These are phyloP conservation scores for Anhinga anhinga DNA, from an alignment of 2,113 vertebrate species.

Conservation along the genomic window DNA sequence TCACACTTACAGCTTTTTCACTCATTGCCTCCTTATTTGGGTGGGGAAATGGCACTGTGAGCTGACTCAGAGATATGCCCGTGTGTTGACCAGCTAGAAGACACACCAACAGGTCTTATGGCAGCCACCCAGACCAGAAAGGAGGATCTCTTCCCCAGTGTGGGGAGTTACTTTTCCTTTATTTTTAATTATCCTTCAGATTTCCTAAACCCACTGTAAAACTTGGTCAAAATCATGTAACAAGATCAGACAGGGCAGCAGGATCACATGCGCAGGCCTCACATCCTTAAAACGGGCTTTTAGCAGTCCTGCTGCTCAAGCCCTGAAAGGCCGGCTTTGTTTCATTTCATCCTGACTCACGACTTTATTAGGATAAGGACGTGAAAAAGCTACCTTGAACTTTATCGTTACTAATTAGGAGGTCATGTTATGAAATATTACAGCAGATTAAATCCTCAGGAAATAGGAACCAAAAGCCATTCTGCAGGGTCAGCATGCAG, in stretches of 20 bases:
- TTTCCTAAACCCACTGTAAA: not conserved
- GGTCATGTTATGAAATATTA: not conserved
- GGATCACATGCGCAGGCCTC: not conserved
- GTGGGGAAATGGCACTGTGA: not conserved
- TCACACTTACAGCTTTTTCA: not conserved
- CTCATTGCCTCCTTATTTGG: not conserved
- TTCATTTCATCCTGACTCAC: not conserved
- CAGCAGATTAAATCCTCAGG: slow-evolving; percentile 2
- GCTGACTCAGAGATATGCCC: not conserved
- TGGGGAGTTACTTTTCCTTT: not conserved
- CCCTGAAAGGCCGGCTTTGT: not conserved
- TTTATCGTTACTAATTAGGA: not conserved
- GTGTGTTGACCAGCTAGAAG: not conserved
- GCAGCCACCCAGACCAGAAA: not conserved
- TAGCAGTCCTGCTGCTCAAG: not conserved
- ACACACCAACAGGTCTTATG: fast-evolving
- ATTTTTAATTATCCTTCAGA: not conserved
- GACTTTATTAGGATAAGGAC: not conserved
- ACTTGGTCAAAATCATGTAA: not conserved
- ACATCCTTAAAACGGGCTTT: not conserved
- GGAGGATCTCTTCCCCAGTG: not conserved
- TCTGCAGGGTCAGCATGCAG: not conserved
- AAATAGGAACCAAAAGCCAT: not conserved
- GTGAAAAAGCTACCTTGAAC: not conserved
- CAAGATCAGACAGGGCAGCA: not conserved